phyloP scores from a whole-genome alignment of 2,888 invertebrate species.

The Busseola fusca region DNA sequence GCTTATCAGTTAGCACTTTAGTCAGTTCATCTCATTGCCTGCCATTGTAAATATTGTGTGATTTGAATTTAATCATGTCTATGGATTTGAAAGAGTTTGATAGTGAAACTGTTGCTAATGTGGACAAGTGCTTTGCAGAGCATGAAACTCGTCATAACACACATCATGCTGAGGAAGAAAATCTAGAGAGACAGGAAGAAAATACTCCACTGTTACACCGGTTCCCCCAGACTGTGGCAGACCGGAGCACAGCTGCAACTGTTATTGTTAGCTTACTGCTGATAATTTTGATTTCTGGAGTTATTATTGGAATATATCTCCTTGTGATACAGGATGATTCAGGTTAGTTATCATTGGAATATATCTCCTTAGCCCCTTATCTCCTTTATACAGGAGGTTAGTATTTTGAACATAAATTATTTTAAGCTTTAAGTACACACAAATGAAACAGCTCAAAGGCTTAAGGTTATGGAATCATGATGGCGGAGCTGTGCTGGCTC shows the following conservation, averaged over 20 bases:
- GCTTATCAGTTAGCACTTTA: constrained; percentile 45
- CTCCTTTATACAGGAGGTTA: too few species aligned
- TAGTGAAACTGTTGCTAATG: constrained; percentile 23
- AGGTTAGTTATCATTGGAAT: too few species aligned
- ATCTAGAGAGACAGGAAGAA: constrained; percentile 60
- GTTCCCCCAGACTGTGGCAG: constrained; percentile 61
- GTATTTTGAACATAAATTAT: constrained; percentile 32
- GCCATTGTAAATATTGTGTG: constrained; percentile 23
- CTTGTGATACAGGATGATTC: constrained; percentile 75
- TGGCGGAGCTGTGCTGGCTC: not conserved
- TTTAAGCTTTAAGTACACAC: too few species aligned
- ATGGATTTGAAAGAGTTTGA: constrained; percentile 47
- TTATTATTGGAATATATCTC: constrained; percentile 80
- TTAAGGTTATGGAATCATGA: not conserved
- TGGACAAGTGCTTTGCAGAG: constrained; percentile 66
- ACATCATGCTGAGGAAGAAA: constrained; percentile 62
- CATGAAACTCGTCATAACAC: constrained; percentile 77
- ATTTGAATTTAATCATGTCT: constrained; percentile 11
- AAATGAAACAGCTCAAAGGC: not conserved
- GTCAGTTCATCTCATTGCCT: constrained; percentile 43
- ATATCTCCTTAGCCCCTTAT: too few species aligned
- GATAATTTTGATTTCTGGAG: constrained; percentile 73
- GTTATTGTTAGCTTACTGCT: constrained; percentile 72
- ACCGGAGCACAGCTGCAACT: constrained; percentile 64
- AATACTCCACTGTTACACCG: constrained; percentile 74